Conservation (phyloP, 1,140 invertebrate species). For the Manduca sexta region DNA sequence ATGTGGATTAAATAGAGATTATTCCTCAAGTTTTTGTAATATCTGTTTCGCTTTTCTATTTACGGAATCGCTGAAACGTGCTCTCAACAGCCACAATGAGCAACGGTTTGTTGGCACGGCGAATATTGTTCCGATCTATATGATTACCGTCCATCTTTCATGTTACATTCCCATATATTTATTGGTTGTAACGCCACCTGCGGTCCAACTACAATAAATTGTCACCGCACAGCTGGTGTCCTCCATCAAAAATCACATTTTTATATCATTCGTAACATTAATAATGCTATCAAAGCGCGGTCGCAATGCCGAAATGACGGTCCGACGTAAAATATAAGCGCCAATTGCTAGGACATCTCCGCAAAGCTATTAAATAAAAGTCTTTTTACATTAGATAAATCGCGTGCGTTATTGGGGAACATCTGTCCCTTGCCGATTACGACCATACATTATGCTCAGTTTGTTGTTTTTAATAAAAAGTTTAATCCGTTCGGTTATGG, state of each 20-base stretch:
- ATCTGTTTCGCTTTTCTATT: slow-evolving; percentile 53
- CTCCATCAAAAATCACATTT: slow-evolving; percentile 38
- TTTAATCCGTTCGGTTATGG: slow-evolving; percentile 72
- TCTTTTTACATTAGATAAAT: slow-evolving; percentile 72
- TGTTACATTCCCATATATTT: slow-evolving; percentile 25
- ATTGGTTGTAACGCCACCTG: slow-evolving; percentile 32
- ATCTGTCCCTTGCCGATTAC: slow-evolving; percentile 69
- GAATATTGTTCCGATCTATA: slow-evolving; percentile 37
- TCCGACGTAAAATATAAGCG: slow-evolving; percentile 55
- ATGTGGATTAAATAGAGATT: slow-evolving; percentile 38
- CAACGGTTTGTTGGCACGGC: slow-evolving; percentile 40
- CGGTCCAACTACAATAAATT: slow-evolving; percentile 44
- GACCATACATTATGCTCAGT: slow-evolving; percentile 68
- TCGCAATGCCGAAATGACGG: slow-evolving; percentile 51
- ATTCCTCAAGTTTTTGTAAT: slow-evolving; percentile 26
- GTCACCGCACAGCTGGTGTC: slow-evolving; percentile 40
- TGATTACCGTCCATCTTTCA: slow-evolving; percentile 8
- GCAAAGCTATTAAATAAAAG: slow-evolving; percentile 69
- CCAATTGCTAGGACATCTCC: slow-evolving; percentile 60
- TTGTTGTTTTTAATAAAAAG: slow-evolving; percentile 73
- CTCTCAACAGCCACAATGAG: slow-evolving; percentile 31
- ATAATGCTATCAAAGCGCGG: slow-evolving; percentile 22
- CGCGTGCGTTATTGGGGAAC: slow-evolving; percentile 61
- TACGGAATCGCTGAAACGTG: slow-evolving; percentile 37
- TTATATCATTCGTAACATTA: slow-evolving; percentile 6